phyloP scores from a whole-genome alignment of 2,888 invertebrate species.

The Acanthosepion pharaonis region DNA sequence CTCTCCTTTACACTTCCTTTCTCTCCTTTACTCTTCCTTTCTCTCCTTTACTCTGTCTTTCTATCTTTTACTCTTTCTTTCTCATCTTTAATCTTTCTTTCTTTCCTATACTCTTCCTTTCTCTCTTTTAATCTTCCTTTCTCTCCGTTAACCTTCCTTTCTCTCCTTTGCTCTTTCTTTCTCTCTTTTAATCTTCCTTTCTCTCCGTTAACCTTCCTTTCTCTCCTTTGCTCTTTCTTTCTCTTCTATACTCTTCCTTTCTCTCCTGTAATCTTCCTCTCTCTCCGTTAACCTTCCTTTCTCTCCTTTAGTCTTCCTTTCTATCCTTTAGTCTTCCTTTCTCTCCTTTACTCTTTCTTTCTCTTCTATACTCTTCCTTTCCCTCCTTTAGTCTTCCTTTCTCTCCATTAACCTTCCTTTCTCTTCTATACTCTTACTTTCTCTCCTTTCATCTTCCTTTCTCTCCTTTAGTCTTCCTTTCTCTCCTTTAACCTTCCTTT shows the following conservation, averaged over 20 bases:
- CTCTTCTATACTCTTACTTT: not conserved
- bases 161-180: not conserved
- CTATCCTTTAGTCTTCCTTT: not conserved
- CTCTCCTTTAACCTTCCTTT: not conserved
- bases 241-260: not conserved
- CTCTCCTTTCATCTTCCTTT: not conserved
- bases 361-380: not conserved
- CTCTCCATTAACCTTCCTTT: not conserved
- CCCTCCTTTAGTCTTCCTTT: not conserved
- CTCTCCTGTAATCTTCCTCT: not conserved
- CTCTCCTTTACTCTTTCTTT: not conserved
- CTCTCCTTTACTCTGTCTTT: not conserved
- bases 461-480: not conserved
- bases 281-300: not conserved
- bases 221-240: not conserved
- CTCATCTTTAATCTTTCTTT: not conserved
- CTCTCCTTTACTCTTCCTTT: not conserved
- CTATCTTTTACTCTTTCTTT: not conserved
- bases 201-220: not conserved
- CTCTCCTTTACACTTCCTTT: too few relatives aligned
- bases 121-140: not conserved
- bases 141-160: not conserved
- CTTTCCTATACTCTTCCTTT: not conserved
- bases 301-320: not conserved
- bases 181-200: not conserved